Percentiles rank a stretch among this genome's conserved stretches.
Conservation (phyloP, 2,113 vertebrate species). For the Ramphastos sulfuratus region DNA sequence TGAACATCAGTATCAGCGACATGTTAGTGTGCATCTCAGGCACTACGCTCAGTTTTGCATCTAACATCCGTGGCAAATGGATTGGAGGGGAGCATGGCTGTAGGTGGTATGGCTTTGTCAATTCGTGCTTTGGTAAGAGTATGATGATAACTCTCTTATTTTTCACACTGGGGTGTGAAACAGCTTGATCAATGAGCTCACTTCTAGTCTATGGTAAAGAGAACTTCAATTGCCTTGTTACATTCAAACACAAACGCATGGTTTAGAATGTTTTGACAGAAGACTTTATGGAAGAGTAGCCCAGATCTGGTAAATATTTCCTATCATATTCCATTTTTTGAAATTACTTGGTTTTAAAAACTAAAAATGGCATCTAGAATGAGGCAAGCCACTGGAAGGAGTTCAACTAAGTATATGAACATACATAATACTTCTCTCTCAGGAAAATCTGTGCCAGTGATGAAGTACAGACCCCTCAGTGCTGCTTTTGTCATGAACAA, state of each 20-base stretch:
- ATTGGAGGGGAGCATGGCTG: slow-evolving; percentile 84
- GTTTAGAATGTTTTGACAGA: neutral
- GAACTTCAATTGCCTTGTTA: neutral
- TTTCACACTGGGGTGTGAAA: neutral
- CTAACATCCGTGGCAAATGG: slow-evolving; percentile 84
- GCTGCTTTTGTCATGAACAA: neutral
- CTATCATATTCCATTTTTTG: neutral
- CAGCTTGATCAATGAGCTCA: neutral
- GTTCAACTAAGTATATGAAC: neutral
- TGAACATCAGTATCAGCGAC: slow-evolving; percentile 91
- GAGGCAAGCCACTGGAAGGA: neutral
- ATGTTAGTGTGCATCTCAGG: slow-evolving; percentile 90
- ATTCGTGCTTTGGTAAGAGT: slow-evolving; percentile 89
- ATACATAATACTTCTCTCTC: neutral
- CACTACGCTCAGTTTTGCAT: slow-evolving; percentile 87
- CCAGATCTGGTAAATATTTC: neutral
- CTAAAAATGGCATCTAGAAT: neutral
- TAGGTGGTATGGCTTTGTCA: slow-evolving; percentile 91
- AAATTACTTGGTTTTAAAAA: neutral
- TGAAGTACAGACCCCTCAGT: neutral
- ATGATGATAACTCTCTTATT: neutral
- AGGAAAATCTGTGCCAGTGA: neutral
- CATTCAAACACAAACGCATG: neutral
- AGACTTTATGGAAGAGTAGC: neutral
- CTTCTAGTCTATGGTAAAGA: neutral